phyloP scores from a whole-genome alignment of 2,113 vertebrate species.

The Bungarus multicinctus region DNA sequence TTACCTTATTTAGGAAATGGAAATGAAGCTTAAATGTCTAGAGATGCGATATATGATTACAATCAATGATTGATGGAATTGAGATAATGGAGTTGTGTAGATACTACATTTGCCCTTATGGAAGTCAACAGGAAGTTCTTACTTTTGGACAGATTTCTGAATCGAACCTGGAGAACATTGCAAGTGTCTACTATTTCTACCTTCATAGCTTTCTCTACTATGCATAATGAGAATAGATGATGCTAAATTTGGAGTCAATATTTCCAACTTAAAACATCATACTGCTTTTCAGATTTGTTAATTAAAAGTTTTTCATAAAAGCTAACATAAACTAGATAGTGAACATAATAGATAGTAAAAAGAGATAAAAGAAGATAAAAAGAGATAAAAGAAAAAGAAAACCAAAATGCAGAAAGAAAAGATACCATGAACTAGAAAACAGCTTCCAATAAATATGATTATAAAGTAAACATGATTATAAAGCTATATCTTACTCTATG shows the following conservation, averaged over 20 bases:
- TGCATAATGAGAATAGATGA: not conserved
- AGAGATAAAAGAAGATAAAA: not conserved
- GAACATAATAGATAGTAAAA: not conserved
- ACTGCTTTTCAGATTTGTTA: not conserved
- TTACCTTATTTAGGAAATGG: not conserved
- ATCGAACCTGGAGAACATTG: not conserved
- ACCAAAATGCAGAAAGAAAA: not conserved
- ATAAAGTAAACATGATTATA: not conserved
- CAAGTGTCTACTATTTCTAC: not conserved
- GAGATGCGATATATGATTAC: not conserved
- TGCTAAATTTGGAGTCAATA: not conserved
- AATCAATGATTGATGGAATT: not conserved
- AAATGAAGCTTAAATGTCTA: not conserved
- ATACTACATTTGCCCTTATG: not conserved
- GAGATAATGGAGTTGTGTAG: not conserved
- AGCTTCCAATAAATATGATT: not conserved
- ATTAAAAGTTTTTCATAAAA: not conserved
- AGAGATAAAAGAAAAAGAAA: not conserved
- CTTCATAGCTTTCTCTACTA: not conserved
- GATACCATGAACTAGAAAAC: not conserved
- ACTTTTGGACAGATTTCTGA: not conserved
- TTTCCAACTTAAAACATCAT: conserved; percentile 5
- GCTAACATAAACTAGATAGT: too few species aligned
- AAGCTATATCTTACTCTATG: not conserved
- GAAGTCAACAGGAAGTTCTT: not conserved